Base-by-base conservation (phyloP, 2,888 invertebrate genomes). In the Luffia ferchaultella region DNA sequence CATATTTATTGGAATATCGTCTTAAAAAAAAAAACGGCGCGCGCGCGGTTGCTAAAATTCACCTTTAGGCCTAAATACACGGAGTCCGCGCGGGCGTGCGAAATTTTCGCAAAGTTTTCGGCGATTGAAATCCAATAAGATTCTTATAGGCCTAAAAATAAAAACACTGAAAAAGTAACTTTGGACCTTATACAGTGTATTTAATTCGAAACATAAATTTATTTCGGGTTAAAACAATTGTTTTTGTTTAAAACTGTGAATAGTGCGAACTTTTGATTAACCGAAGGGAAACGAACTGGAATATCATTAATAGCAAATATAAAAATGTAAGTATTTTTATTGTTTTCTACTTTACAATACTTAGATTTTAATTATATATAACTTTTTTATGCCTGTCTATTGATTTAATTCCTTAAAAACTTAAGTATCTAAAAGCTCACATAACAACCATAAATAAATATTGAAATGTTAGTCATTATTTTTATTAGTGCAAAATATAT, bases 81-180 rank as follows among this genome's bases (percentile, higher is more conserved):
- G 70, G 68, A 56, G 42, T 54, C 52, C 63, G 65, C 66, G 67
- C 65, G 57, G 54, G 55, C 62, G 63, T 64, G 76, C 79, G 59
- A 79, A 77, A 63, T 59, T 65, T 79, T 76, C 66, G 80, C 80
- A 73, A 69, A 67, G 59, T 60, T 70, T 54, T 51, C 57, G 55
- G 48, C 57, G 55, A 53, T 59, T 61, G 57, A 61, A 61, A 58
- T 62, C 78, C 68, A 74, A 78, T 77, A 80, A 80, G 77, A 82
- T 74, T 80, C 77, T 67, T 78, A 70, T 82, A 82, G 80, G 80
- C 80, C 80, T 76, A 79, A 76, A 77, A 76, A 67, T 63, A 64
- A 59, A 57, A 63, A 58, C 5, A 7, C 12, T 12, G 12, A 30
- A 30, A 30, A 30, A 3, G 3, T 12, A 7, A 3, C 12, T 12